These are phyloP conservation scores for Marronus borbonicus DNA, from an alignment of 2,888 invertebrate species.

Conservation along the genomic window DNA sequence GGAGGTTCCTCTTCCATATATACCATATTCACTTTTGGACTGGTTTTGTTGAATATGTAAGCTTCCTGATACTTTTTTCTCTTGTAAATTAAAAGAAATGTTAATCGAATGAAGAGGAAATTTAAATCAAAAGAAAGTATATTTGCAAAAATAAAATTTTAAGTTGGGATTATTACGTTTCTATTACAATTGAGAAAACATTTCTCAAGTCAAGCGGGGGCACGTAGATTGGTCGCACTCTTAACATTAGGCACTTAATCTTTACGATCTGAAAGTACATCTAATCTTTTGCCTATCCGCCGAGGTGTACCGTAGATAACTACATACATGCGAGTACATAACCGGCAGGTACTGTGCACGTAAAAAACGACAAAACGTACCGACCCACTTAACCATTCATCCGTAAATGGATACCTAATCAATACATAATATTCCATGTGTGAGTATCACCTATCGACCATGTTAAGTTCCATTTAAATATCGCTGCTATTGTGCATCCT, in stretches of 20 bases:
- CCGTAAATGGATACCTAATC: conserved; percentile 47
- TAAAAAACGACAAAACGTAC: conserved; percentile 48
- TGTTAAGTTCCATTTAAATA: conserved; percentile 47
- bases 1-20: too few relatives aligned
- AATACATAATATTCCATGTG: conserved; percentile 47
- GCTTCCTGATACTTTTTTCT: too few relatives aligned
- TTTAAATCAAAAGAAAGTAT: too few relatives aligned
- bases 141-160: too few relatives aligned
- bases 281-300: conserved; percentile 19
- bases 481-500: conserved; percentile 41
- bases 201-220: too few relatives aligned
- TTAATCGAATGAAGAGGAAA: too few relatives aligned
- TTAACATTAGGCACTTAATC: background rate
- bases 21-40: too few relatives aligned
- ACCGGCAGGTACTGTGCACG: conserved; percentile 1
- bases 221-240: too few relatives aligned
- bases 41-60: too few relatives aligned
- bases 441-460: conserved; percentile 41
- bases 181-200: too few relatives aligned
- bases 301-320: conserved; percentile 3
- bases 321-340: conserved; percentile 8
- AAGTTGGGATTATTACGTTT: too few relatives aligned
- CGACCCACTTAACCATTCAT: conserved; percentile 49
- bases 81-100: too few relatives aligned
- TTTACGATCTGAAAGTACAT: conserved; percentile 6